Conservation (phyloP, 2,888 invertebrate species). For the Chrysolina haemoptera region DNA sequence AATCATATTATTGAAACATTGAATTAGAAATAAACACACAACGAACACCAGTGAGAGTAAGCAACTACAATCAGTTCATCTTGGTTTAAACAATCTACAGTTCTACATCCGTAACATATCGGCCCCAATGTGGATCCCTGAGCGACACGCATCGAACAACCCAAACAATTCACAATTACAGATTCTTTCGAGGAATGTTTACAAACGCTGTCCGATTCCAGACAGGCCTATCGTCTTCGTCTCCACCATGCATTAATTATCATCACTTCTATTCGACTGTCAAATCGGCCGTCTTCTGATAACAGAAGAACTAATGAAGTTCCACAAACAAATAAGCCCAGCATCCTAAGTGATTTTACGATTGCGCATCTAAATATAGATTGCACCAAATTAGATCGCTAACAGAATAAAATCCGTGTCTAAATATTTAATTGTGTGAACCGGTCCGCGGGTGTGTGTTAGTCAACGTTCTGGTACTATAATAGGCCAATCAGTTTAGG, state of each 20-base stretch:
- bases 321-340: neutral
- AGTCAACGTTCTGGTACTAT: constrained; percentile 16
- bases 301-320: constrained; percentile 1
- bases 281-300: neutral
- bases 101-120: neutral
- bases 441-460: constrained; percentile 24
- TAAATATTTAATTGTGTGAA: constrained; percentile 36
- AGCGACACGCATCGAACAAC: neutral
- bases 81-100: no score
- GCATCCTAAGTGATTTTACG: constrained; percentile 27
- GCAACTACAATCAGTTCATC: no score
- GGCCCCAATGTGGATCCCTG: neutral
- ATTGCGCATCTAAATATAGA: constrained; percentile 34
- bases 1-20: no score
- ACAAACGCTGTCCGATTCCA: neutral
- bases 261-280: constrained; percentile 1
- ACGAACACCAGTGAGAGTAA: no score
- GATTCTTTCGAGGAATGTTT: neutral
- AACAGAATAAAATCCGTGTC: constrained; percentile 36
- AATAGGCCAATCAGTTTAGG: neutral
- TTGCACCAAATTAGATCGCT: constrained; percentile 32
- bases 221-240: neutral
- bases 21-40: no score
- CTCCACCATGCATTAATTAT: neutral
- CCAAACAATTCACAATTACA: neutral